These are phyloP conservation scores for Atta colombica DNA, from an alignment of 1,140 invertebrate genomes.

Conservation along the genomic window DNA sequence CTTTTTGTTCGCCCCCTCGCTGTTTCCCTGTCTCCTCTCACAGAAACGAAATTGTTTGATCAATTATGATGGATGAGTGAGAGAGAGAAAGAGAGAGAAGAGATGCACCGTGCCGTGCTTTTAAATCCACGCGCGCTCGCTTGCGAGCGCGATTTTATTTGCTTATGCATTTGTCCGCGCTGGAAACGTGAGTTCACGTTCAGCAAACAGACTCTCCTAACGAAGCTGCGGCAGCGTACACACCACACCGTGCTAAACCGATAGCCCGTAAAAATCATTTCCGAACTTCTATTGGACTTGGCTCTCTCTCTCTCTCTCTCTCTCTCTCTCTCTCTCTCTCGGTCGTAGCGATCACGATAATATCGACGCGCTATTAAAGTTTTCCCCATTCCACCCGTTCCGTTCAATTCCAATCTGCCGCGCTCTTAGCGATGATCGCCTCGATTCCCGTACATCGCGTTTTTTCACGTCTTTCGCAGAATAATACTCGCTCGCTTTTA, in stretches of 20 bases:
- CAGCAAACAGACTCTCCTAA: slow-evolving; percentile 73
- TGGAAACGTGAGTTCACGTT: slow-evolving; percentile 69
- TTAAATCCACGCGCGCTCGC: slow-evolving; percentile 51
- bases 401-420: slow-evolving; percentile 63
- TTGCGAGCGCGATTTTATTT: slow-evolving; percentile 60
- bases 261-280: slow-evolving; percentile 65
- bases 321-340: not conserved
- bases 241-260: slow-evolving; percentile 62
- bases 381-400: slow-evolving; percentile 31
- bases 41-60: slow-evolving; percentile 70
- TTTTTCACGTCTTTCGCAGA: slow-evolving; percentile 58
- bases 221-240: slow-evolving; percentile 69
- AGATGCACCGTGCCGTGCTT: slow-evolving; percentile 56
- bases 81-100: slow-evolving; percentile 10
- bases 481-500: slow-evolving; percentile 62
- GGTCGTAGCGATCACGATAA: slow-evolving; percentile 16
- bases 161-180: slow-evolving; percentile 61
- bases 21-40: slow-evolving; percentile 53
- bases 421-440: slow-evolving; percentile 62
- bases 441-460: slow-evolving; percentile 52
- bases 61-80: slow-evolving; percentile 65
- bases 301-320: not conserved
- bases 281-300: slow-evolving; percentile 53
- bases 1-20: slow-evolving; percentile 48
- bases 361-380: slow-evolving; percentile 63